Conservation (phyloP, 1,140 invertebrate genomes). For the Drosophila dunni region DNA sequence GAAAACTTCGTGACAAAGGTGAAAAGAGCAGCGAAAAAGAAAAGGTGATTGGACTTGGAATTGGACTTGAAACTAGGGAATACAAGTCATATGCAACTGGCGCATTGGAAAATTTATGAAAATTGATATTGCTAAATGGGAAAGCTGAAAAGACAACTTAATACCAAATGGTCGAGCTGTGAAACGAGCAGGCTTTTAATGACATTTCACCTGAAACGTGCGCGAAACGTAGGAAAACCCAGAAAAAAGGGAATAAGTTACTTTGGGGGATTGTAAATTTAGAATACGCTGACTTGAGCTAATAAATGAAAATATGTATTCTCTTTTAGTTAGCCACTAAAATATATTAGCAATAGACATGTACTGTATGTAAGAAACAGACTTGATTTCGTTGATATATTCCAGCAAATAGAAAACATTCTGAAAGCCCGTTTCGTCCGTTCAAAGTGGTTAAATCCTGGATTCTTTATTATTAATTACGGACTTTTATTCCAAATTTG, state of each 20-base stretch:
- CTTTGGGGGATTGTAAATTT: neutral
- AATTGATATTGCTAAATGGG: constrained; percentile 74
- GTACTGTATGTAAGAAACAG: neutral
- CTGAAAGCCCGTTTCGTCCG: neutral
- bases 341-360: too few relatives aligned
- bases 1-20: constrained; percentile 74
- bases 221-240: constrained; percentile 14
- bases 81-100: constrained; percentile 76
- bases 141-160: constrained; percentile 73
- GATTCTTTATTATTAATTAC: too few relatives aligned
- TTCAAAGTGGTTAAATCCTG: too few relatives aligned
- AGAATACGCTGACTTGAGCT: neutral
- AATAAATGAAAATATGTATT: neutral
- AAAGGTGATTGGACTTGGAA: constrained; percentile 16
- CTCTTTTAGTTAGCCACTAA: too few relatives aligned
- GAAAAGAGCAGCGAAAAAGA: constrained; percentile 44
- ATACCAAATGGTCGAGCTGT: constrained; percentile 42
- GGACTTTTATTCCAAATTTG: too few relatives aligned
- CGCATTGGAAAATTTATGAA: constrained; percentile 75
- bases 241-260: neutral
- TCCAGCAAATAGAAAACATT: neutral
- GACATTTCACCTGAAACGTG: constrained; percentile 72
- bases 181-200: constrained; percentile 51
- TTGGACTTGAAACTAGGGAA: constrained; percentile 6
- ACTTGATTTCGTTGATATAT: neutral